These are phyloP conservation scores for Bugulina stolonifera DNA, from an alignment of 2,888 invertebrate genomes.

Conservation along the genomic window DNA sequence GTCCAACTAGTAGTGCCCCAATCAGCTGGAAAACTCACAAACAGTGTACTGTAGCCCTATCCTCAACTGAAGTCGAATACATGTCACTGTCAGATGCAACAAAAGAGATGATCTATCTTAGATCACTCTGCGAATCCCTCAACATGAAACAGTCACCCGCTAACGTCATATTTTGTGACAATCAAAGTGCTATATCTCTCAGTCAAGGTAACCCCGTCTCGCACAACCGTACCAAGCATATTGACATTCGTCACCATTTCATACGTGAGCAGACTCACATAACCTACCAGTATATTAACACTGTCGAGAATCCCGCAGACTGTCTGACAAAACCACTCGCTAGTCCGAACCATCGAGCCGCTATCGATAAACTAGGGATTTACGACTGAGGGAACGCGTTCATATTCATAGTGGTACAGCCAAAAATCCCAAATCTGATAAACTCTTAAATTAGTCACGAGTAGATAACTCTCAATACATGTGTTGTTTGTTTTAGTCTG, in stretches of 20 bases:
- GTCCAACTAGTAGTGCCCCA: neutral
- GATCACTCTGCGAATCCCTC: neutral
- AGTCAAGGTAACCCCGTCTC: neutral
- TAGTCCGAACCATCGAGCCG: neutral
- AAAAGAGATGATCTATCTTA: neutral
- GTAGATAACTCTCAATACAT: no score
- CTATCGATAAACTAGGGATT: neutral
- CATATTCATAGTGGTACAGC: no score
- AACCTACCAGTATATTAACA: neutral
- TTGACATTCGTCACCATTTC: neutral
- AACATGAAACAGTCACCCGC: neutral
- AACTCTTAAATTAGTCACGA: neutral
- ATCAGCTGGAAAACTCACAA: neutral
- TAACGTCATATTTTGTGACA: neutral
- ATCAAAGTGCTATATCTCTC: neutral
- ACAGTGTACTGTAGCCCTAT: neutral
- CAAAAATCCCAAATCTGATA: no score
- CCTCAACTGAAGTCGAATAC: neutral
- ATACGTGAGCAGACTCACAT: neutral
- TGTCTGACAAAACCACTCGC: neutral
- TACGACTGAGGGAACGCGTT: neutral
- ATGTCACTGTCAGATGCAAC: neutral
- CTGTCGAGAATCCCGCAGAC: neutral
- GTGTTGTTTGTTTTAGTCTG: no score
- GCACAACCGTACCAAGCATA: neutral